Conservation (phyloP, 1,140 invertebrate genomes). For the Heliconius congener region DNA sequence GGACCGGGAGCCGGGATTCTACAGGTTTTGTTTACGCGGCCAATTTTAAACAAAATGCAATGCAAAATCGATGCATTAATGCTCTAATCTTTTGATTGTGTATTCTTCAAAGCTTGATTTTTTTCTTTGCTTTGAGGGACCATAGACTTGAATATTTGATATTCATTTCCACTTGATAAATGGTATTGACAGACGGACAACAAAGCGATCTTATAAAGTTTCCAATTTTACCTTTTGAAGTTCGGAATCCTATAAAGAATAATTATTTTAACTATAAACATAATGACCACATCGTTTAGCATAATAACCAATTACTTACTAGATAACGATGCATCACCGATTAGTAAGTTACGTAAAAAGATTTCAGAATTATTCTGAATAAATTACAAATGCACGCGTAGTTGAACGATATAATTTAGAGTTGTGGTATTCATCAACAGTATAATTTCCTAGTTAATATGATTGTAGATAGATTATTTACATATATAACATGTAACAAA, state of each 20-base stretch:
- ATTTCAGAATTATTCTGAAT: not conserved
- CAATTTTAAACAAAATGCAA: no score
- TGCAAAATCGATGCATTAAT: no score
- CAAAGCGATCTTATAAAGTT: not conserved
- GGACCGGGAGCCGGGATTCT: no score
- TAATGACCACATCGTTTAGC: not conserved
- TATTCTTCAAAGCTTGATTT: no score
- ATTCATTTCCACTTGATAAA: no score
- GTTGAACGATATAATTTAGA: not conserved
- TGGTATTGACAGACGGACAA: no score
- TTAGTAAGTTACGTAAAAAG: not conserved
- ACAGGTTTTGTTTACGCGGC: no score
- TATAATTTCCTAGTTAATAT: not conserved
- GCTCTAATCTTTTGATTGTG: no score
- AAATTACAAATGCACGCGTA: not conserved
- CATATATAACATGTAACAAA: no score
- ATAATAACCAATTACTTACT: slow-evolving; percentile 6
- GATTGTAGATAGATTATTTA: not conserved
- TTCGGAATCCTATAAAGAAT: not conserved
- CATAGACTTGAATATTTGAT: no score
- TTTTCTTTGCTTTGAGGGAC: no score
- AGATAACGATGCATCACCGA: not conserved
- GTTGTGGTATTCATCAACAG: not conserved
- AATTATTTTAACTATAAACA: not conserved
- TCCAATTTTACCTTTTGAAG: not conserved